Conservation (phyloP, 2,888 invertebrate genomes). For the Cataglyphis livida region DNA sequence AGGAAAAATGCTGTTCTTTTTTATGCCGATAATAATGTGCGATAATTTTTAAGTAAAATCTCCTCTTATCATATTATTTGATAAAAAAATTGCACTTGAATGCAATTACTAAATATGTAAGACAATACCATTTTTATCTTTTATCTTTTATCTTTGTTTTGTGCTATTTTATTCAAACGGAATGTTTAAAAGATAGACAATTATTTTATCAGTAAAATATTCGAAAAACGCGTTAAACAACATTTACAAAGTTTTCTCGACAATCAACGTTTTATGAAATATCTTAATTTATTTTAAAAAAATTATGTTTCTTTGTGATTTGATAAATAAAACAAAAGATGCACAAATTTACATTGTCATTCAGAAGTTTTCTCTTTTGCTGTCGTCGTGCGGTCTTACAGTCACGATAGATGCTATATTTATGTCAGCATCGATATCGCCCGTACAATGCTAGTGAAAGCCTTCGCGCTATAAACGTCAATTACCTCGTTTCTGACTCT, state of each 20-base stretch:
- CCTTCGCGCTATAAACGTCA: conserved; percentile 29
- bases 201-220: neutral
- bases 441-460: conserved; percentile 23
- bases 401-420: conserved; percentile 12
- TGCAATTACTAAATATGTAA: neutral
- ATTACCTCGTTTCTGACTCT: conserved; percentile 36
- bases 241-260: neutral
- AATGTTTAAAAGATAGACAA: neutral
- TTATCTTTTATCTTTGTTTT: neutral
- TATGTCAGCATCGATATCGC: conserved; percentile 12
- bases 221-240: neutral
- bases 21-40: conserved; percentile 15
- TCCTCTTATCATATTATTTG: neutral
- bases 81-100: conserved; percentile 21
- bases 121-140: neutral
- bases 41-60: neutral
- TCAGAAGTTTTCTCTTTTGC: neutral
- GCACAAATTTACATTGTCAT: neutral
- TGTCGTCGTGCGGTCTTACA: neutral
- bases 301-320: neutral
- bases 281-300: neutral
- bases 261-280: neutral
- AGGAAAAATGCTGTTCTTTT: neutral
- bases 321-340: neutral
- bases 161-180: neutral